Percentiles rank a stretch among this genome's conserved stretches.
These are phyloP conservation scores for Diachasma alloeum DNA, from an alignment of 1,140 invertebrate species.

Conservation along the genomic window DNA sequence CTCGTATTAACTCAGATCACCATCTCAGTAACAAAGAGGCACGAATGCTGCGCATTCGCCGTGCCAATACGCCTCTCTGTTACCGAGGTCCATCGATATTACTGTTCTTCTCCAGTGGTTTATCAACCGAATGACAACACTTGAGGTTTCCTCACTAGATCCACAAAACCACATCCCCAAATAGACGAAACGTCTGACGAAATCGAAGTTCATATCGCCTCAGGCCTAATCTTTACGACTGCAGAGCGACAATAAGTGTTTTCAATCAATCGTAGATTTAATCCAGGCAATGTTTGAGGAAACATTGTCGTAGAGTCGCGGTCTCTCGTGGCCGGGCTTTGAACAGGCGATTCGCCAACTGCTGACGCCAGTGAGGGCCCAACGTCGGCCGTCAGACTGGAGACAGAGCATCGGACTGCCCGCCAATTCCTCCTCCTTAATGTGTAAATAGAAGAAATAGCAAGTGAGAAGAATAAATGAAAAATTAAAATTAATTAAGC, in stretches of 20 bases:
- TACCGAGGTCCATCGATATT: no score
- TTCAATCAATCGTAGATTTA: constrained; percentile 70
- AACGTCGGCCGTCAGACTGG: constrained; percentile 70
- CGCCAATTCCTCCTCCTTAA: constrained; percentile 85
- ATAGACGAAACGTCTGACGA: not conserved
- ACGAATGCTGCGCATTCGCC: no score
- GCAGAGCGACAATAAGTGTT: not conserved
- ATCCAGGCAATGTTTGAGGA: constrained; percentile 84
- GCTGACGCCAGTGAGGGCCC: constrained; percentile 78
- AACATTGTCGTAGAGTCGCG: constrained; percentile 83
- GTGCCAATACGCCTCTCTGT: no score
- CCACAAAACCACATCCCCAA: not conserved
- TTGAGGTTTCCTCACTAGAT: not conserved
- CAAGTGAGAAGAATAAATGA: not conserved
- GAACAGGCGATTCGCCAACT: constrained; percentile 85
- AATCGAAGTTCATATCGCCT: not conserved
- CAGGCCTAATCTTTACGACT: not conserved
- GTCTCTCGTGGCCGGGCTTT: constrained; percentile 75
- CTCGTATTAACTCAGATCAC: no score
- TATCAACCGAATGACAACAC: no score
- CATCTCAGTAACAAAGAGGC: no score
- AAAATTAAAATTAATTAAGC: no score
- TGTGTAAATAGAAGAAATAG: constrained; percentile 14
- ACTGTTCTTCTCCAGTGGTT: no score
- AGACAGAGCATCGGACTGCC: constrained; percentile 84